Percentiles rank a stretch among this genome's conserved stretches.
These are phyloP conservation scores for Pyxicephalus adspersus DNA, from an alignment of 2,113 vertebrate species.

Conservation along the genomic window DNA sequence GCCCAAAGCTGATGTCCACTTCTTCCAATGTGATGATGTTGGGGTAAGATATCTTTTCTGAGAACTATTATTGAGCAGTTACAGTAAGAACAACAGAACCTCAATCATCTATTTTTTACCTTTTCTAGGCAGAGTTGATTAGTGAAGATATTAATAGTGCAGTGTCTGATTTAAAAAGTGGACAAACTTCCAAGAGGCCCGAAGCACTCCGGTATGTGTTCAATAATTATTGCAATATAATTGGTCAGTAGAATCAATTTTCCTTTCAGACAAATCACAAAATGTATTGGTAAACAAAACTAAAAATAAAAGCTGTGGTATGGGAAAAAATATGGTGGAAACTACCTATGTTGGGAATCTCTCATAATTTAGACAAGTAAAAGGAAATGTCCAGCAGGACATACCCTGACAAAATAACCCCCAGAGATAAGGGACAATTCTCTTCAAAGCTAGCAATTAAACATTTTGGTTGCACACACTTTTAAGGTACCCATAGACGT, in stretches of 20 bases:
- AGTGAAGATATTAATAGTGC: slow-evolving; percentile 73
- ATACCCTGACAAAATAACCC: too few relatives aligned
- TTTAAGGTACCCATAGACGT: too few relatives aligned
- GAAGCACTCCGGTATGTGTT: slow-evolving; percentile 72
- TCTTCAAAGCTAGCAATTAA: too few relatives aligned
- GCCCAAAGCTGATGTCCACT: slow-evolving; percentile 77
- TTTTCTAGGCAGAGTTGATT: slow-evolving; percentile 75
- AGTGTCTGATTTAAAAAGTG: slow-evolving; percentile 68
- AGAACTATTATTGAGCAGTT: neutral
- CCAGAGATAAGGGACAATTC: too few relatives aligned
- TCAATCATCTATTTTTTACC: neutral
- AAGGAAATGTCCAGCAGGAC: too few relatives aligned
- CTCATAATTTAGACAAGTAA: too few relatives aligned
- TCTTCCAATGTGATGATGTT: slow-evolving; percentile 78
- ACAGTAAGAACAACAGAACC: neutral
- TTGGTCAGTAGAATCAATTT: neutral
- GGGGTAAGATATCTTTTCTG: slow-evolving; percentile 68
- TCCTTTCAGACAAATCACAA: neutral
- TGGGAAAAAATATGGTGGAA: too few relatives aligned
- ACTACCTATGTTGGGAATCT: too few relatives aligned
- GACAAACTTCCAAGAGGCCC: slow-evolving; percentile 61
- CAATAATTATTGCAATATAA: neutral
- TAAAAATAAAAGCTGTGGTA: neutral
- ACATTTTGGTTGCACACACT: too few relatives aligned
- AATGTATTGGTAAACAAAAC: neutral